Evolutionary conservation across 2,113 vertebrate species (phyloP), one percentile per base, ranked within the genome.

Genomic region (Strix uralensis): DNA sequence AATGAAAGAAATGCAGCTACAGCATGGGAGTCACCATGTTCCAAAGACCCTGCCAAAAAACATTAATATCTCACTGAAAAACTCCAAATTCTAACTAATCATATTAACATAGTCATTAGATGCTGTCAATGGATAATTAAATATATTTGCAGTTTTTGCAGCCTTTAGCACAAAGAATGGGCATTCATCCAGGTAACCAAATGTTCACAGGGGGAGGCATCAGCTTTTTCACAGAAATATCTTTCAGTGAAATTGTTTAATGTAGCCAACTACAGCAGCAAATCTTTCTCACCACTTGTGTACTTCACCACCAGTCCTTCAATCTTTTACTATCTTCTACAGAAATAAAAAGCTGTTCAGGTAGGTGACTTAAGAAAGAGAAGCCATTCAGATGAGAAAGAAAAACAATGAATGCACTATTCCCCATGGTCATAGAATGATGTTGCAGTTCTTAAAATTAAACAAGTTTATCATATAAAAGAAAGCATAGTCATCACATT

Each of bases 171-270:
- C 71, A 86, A 92, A 54, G 75, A 88, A 86, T 13, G 11, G 90
- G 92, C 92, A 90, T 85, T 81, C 47, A 73, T 94, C 94, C 94
- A 94, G 90, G 82, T 94, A 92, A 78, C 71, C 74, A 90, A 96
- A 62, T 58, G 54, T 36, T 82, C 59, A 2, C 67, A 88, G 66
- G 34, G 62, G 71, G 63, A 93, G 17, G 55, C 63, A 91, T 80
- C 59, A 88, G 88, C 22, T 90, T 90, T 73, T 66, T 38, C 55
- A 70, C 0, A 52, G 11, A 88, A 93, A 12, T 27, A 86, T 38
- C 46, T 73, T 73, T 34, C 67, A 83, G 20, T 27, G 12, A 67
- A 94, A 83, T 6, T 62, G 13, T 54, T 81, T 63, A 27, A 54
- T 17, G 19, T 15, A 58, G 51, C 18, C 58, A 94, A 40, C 66